Conservation (phyloP, 2,888 invertebrate genomes). For the Matsumyia berberina region DNA sequence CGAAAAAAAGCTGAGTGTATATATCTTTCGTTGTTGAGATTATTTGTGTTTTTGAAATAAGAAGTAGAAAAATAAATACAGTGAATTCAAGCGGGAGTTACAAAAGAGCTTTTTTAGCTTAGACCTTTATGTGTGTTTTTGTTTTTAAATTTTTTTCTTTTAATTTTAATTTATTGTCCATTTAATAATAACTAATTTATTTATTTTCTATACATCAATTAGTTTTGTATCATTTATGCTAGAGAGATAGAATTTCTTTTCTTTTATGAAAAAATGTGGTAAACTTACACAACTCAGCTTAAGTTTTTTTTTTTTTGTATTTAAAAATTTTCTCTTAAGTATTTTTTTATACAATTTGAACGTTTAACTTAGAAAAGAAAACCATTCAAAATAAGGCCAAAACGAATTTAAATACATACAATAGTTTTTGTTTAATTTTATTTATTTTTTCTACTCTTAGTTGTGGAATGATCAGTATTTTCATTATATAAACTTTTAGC, state of each 20-base stretch:
- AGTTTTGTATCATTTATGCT: slow-evolving; percentile 42
- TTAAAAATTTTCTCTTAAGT: background rate
- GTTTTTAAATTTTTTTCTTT: slow-evolving; percentile 39
- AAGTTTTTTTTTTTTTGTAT: slow-evolving; percentile 28
- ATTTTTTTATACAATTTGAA: slow-evolving; percentile 49
- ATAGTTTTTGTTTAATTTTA: slow-evolving; percentile 11
- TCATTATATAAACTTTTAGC: slow-evolving; percentile 46
- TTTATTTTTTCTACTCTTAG: slow-evolving; percentile 28
- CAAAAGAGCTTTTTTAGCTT: background rate
- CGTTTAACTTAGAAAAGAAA: slow-evolving; percentile 23
- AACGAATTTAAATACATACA: slow-evolving; percentile 49
- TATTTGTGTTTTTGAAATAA: background rate
- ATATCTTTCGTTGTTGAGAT: slow-evolving; percentile 48
- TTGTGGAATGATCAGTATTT: slow-evolving; percentile 72
- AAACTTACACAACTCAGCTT: slow-evolving; percentile 62
- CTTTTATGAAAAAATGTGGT: slow-evolving; percentile 11
- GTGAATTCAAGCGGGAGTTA: background rate
- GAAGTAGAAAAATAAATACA: background rate
- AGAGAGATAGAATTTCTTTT: slow-evolving; percentile 35
- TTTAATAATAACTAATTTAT: slow-evolving; percentile 63
- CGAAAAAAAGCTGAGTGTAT: slow-evolving; percentile 52
- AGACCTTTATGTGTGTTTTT: slow-evolving; percentile 8
- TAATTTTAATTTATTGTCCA: slow-evolving; percentile 73
- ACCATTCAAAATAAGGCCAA: slow-evolving; percentile 70
- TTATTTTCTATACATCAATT: slow-evolving; percentile 46